Conservation (phyloP, 2,797 vertebrate species). For the Rousettus madagascariensis region DNA sequence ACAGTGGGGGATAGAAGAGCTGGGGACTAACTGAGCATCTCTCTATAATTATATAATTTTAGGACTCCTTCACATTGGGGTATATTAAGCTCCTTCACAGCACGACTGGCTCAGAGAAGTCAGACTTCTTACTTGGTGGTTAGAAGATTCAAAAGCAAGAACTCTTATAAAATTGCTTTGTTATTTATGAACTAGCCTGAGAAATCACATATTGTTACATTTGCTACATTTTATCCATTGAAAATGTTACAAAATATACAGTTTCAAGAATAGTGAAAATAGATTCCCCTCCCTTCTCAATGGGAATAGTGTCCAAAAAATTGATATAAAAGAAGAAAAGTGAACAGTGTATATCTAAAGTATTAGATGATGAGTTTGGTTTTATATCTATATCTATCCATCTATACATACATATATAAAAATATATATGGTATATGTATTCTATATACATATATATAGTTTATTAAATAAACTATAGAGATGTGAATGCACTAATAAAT, state of each 20-base stretch:
- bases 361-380: neutral
- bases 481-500: neutral
- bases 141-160: neutral
- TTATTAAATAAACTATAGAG: neutral
- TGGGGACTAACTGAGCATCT: neutral
- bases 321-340: neutral
- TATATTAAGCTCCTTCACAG: neutral
- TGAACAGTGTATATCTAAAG: neutral
- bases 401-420: neutral
- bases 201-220: neutral
- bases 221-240: neutral
- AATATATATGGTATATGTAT: neutral
- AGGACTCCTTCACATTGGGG: neutral
- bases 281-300: neutral
- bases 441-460: neutral
- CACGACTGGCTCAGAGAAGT: neutral
- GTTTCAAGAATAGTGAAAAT: neutral
- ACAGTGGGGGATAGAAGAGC: neutral
- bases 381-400: neutral
- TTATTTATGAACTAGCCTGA: neutral
- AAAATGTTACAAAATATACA: neutral
- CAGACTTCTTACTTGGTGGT: neutral
- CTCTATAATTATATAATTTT: neutral
- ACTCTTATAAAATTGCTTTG: neutral
- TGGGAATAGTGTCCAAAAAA: neutral